phyloP scores from a whole-genome alignment of 1,140 invertebrate species.

The Sycophila sp. region DNA sequence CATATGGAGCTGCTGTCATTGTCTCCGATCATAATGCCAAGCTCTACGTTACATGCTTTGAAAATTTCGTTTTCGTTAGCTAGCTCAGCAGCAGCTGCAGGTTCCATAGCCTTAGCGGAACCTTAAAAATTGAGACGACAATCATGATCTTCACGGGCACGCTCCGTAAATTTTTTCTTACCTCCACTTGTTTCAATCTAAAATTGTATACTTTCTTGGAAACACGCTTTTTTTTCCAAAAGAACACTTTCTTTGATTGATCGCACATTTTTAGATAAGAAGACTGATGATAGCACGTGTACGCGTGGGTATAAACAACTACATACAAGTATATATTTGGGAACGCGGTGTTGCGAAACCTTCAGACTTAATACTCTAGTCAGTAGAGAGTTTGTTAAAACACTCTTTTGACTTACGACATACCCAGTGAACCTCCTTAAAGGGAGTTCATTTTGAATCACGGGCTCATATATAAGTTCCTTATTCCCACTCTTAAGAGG shows the following conservation, averaged over 20 bases:
- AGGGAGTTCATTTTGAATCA: too few species aligned
- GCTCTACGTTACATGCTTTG: neutral
- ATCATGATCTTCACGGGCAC: neutral
- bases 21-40: neutral
- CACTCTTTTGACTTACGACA: neutral
- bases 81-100: neutral
- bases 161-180: neutral
- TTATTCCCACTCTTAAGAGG: too few species aligned
- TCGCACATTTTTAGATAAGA: neutral
- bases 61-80: neutral
- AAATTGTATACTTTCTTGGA: neutral
- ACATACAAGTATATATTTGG: neutral
- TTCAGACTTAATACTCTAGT: neutral
- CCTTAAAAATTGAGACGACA: neutral
- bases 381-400: neutral
- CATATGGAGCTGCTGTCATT: neutral
- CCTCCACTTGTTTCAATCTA: neutral
- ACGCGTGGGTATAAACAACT: neutral
- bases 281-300: neutral
- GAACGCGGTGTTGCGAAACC: neutral
- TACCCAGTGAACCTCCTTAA: neutral
- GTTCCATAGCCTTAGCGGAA: constrained; percentile 9
- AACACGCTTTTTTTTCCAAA: neutral
- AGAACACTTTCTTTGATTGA: neutral
- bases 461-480: too few species aligned